These are phyloP conservation scores for Pachyuromys duprasi DNA, from an alignment of 2,797 vertebrate species.

Conservation along the genomic window DNA sequence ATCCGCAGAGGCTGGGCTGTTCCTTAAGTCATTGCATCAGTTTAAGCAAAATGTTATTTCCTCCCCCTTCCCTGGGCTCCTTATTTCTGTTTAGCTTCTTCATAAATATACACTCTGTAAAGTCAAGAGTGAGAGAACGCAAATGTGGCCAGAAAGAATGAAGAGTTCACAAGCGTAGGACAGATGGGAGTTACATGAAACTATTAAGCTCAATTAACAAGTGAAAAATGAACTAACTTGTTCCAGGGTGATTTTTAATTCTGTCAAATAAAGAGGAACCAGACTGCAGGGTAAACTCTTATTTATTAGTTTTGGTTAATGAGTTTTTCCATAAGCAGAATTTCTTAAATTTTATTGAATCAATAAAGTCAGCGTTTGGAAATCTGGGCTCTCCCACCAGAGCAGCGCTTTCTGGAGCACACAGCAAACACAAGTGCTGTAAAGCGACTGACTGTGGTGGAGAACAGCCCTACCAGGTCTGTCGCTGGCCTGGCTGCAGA, in stretches of 20 bases:
- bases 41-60: slow-evolving; percentile 80
- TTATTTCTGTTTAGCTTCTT: slow-evolving; percentile 59
- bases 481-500: slow-evolving; percentile 10
- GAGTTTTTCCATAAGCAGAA: slow-evolving; percentile 84
- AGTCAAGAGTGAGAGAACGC: slow-evolving; percentile 54
- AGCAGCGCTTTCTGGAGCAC: slow-evolving; percentile 72
- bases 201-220: slow-evolving; percentile 79
- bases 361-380: slow-evolving; percentile 82
- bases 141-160: slow-evolving; percentile 66
- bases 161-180: slow-evolving; percentile 65
- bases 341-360: slow-evolving; percentile 84
- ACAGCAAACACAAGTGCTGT: slow-evolving; percentile 69
- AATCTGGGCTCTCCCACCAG: slow-evolving; percentile 79
- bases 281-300: slow-evolving; percentile 81
- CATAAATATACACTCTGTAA: slow-evolving; percentile 65
- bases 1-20: slow-evolving; percentile 64
- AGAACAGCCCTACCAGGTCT: slow-evolving; percentile 7
- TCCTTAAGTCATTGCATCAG: slow-evolving; percentile 79
- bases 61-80: background rate
- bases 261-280: slow-evolving; percentile 83
- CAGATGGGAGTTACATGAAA: slow-evolving; percentile 72
- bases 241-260: slow-evolving; percentile 83
- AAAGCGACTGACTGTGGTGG: slow-evolving; percentile 53
- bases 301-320: slow-evolving; percentile 84
- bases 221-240: slow-evolving; percentile 79